These are phyloP conservation scores for Tiaroga cobitis DNA, from an alignment of 2,797 vertebrate species.

Conservation along the genomic window DNA sequence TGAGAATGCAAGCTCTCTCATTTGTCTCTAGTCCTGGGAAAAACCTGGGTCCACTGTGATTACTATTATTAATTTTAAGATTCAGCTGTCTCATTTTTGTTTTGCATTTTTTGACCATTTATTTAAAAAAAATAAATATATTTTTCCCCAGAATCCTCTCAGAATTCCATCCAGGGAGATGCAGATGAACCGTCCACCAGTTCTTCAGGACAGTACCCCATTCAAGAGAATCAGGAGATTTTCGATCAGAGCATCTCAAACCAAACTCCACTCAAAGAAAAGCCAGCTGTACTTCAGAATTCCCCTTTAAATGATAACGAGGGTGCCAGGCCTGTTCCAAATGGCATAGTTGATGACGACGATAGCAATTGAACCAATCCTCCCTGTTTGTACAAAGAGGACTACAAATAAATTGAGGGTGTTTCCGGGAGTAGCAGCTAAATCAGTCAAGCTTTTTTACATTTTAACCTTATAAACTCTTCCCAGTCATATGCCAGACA, in stretches of 20 bases:
- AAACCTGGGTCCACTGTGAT: not conserved
- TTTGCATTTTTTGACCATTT: not conserved
- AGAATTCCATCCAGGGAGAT: conserved; percentile 32
- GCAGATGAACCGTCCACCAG: conserved; percentile 50
- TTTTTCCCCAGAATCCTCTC: conserved; percentile 54
- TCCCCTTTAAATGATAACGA: conserved; percentile 37
- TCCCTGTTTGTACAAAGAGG: not conserved
- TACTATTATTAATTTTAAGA: not conserved
- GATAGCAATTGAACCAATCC: conserved; percentile 31
- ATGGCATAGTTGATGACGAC: conserved; percentile 31
- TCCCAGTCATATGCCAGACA: conserved; percentile 2
- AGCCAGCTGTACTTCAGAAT: conserved; percentile 37
- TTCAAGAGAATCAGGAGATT: conserved; percentile 40
- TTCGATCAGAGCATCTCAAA: conserved; percentile 18
- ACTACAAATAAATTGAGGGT: not conserved
- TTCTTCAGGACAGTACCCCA: conserved; percentile 37
- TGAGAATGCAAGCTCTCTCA: not conserved
- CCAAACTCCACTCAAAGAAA: conserved; percentile 43
- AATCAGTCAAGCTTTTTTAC: conserved; percentile 7
- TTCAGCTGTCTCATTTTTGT: not conserved
- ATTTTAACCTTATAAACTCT: not conserved
- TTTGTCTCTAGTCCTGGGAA: not conserved
- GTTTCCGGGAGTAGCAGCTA: not conserved
- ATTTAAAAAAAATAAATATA: too few relatives aligned
- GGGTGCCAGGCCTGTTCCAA: conserved; percentile 8